Evolutionary conservation across 2,113 vertebrate species (phyloP), one percentile per base, ranked within the genome.

Genomic region (Brienomyrus longianalis): DNA sequence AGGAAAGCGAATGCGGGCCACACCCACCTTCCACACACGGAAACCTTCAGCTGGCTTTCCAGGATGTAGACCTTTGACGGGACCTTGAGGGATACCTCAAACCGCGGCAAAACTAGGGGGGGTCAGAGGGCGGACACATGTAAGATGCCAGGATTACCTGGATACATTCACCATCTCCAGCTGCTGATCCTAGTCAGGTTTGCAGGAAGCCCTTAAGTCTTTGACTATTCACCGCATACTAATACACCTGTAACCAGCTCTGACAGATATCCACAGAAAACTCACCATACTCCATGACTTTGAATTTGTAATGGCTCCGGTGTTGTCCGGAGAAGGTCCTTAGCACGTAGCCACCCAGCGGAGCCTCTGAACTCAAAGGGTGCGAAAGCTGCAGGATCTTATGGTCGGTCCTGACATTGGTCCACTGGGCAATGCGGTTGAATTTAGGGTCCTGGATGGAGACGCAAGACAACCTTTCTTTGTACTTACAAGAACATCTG

Each of bases 241-340:
- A 70, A 27, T 70, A 11, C n/a, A 70, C 10, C 9, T 1, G 11
- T 39, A 39, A 31, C 5, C 27, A 27, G 39, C 11, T 39, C 3
- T 19, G 43, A 43, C 19, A 21, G 5, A 4, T 19, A 84, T 84
- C 2, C 85, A 35, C 2, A 5, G 45, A 35, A 23, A 62, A 91
- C 94, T 88, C 90, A 96, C 95, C 94, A 80, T 95, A 94, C 74
- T 96, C 95, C 88, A 95, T 93, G 35, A 96, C 95, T 3, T 91
- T 93, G 90, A 96, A 96, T 10, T 0, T 1, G 5, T 95, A 92
- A 11, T 0, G 13, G 5, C n/a, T 19, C 39, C 77, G 47, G 0
- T 2, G 1, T 1, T 70, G 87, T 3, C 70, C 92, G 23, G 48
- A 50, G 0, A 45, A 5, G 56, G 93, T 93, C 19, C 5, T 50